Conservation (phyloP, 2,797 vertebrate genomes). For the Tolypeutes matacus region DNA sequence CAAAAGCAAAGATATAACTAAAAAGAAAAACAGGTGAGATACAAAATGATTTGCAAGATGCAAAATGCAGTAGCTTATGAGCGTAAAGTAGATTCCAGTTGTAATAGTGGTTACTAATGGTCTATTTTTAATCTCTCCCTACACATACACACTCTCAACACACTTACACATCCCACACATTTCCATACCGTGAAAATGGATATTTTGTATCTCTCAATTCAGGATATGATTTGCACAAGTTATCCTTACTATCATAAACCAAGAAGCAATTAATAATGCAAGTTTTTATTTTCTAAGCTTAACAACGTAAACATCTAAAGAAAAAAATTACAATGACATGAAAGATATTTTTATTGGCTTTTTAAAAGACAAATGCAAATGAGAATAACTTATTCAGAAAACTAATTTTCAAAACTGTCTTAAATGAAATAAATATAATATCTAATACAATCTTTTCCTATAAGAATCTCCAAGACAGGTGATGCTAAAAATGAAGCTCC, state of each 20-base stretch:
- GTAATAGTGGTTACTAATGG: conserved; percentile 78
- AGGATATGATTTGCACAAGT: conserved; percentile 71
- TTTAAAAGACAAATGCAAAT: conserved; percentile 81
- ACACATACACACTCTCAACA: background rate
- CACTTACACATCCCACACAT: conserved; percentile 8
- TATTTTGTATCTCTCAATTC: conserved; percentile 48
- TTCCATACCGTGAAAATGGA: conserved; percentile 73
- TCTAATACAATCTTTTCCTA: conserved; percentile 70
- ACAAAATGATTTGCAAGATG: conserved; percentile 79
- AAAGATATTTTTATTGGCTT: conserved; percentile 81
- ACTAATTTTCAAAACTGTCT: conserved; percentile 74
- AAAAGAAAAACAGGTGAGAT: conserved; percentile 82
- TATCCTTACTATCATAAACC: conserved; percentile 76
- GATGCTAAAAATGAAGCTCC: conserved; percentile 62
- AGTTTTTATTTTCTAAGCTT: conserved; percentile 75
- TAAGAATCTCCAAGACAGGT: conserved; percentile 64
- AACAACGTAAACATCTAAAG: conserved; percentile 75
- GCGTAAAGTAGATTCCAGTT: conserved; percentile 85
- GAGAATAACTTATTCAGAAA: conserved; percentile 77
- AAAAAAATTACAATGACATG: conserved; percentile 74
- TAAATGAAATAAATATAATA: conserved; percentile 76
- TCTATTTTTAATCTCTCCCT: conserved; percentile 64
- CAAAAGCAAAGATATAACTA: conserved; percentile 83
- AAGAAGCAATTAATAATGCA: conserved; percentile 75
- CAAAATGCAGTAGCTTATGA: conserved; percentile 73